Evolutionary conservation across 2,888 invertebrate genomes (phyloP).

Genomic region (Vanessa cardui): DNA sequence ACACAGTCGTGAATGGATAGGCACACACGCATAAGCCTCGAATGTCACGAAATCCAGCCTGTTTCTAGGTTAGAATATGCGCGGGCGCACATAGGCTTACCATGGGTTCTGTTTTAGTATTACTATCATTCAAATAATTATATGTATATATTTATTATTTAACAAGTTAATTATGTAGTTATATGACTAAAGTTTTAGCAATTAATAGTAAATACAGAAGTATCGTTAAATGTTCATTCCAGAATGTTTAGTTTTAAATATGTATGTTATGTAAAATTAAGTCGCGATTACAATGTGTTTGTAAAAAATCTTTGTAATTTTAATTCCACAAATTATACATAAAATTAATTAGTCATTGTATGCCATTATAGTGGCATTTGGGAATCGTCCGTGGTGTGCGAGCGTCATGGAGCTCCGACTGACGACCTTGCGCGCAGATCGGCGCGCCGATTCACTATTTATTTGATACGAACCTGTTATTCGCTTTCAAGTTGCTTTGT

Average conservation of each 20-base stretch:
- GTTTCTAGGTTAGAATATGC: slow-evolving; percentile 79
- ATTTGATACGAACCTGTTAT: slow-evolving; percentile 50
- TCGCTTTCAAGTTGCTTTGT: slow-evolving; percentile 37
- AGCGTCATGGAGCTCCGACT: slow-evolving; percentile 40
- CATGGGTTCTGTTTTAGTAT: slow-evolving; percentile 43
- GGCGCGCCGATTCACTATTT: slow-evolving; percentile 49
- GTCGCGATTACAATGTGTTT: too few relatives aligned
- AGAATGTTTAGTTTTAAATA: too few relatives aligned
- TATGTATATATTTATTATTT: neutral
- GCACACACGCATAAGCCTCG: slow-evolving; percentile 54
- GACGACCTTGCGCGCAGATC: slow-evolving; percentile 46
- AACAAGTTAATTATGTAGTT: neutral
- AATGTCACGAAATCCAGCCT: slow-evolving; percentile 79
- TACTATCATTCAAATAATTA: neutral
- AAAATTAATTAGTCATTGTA: too few relatives aligned
- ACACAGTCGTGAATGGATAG: slow-evolving; percentile 57
- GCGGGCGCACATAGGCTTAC: slow-evolving; percentile 65
- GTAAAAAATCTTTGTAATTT: too few relatives aligned
- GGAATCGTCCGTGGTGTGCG: slow-evolving; percentile 18
- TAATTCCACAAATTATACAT: too few relatives aligned
- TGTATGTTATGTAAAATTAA: too few relatives aligned
- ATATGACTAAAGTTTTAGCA: neutral
- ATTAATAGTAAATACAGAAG: too few relatives aligned
- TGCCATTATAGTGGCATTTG: neutral
- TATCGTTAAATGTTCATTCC: too few relatives aligned